Evolutionary conservation across 2,113 vertebrate species (phyloP).

Genomic region (Rhadina sibilatrix): DNA sequence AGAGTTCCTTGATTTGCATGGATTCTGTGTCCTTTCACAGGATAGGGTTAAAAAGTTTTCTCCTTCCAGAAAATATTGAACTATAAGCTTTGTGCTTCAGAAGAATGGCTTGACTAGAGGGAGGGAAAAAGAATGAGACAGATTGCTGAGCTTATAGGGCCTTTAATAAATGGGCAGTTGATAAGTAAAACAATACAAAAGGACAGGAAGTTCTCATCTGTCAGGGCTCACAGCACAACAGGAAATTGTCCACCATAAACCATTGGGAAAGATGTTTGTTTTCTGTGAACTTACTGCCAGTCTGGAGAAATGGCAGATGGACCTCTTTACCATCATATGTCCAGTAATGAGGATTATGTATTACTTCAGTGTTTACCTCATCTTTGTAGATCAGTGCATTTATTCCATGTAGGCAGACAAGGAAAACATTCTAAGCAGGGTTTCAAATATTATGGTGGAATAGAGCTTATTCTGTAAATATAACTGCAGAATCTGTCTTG

Average conservation of each 20-base stretch:
- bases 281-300: slow-evolving; percentile 23
- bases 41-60: slow-evolving; percentile 25
- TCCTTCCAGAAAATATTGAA: slow-evolving; percentile 24
- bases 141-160: slow-evolving; percentile 46
- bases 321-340: background rate
- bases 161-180: slow-evolving; percentile 73
- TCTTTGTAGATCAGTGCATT: background rate
- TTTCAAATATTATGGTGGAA: background rate
- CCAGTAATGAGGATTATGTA: background rate
- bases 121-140: slow-evolving; percentile 23
- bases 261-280: slow-evolving; percentile 40
- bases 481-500: background rate
- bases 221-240: slow-evolving; percentile 56
- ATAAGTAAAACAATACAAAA: slow-evolving; percentile 74
- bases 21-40: background rate
- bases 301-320: slow-evolving; percentile 49
- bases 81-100: slow-evolving; percentile 37
- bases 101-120: slow-evolving; percentile 44
- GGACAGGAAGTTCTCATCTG: slow-evolving; percentile 65
- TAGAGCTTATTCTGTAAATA: background rate
- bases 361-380: background rate
- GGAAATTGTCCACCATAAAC: slow-evolving; percentile 72
- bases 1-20: background rate
- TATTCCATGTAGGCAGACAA: background rate
- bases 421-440: background rate